Evolutionary conservation across 2,888 invertebrate genomes (phyloP).

Genomic region (Calameuta filiformis): DNA sequence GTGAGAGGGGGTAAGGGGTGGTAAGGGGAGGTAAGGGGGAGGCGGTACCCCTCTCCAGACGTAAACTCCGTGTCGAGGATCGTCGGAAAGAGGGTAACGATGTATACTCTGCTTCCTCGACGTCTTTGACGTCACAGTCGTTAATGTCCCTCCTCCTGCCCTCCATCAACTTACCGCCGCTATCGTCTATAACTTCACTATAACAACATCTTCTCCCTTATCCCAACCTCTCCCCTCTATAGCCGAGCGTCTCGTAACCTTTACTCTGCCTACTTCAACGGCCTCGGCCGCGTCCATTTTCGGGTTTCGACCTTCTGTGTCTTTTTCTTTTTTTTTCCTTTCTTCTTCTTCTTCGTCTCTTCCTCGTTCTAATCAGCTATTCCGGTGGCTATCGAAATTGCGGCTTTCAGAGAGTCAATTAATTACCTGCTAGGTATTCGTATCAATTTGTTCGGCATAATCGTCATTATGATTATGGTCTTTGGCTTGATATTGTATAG

Average conservation of each 20-base stretch:
- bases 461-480: neutral
- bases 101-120: conserved; percentile 16
- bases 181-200: conserved; percentile 1
- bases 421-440: neutral
- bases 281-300: neutral
- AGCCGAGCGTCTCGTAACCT: neutral
- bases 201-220: conserved; percentile 6
- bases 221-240: neutral
- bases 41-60: conserved; percentile 11
- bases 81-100: conserved; percentile 20
- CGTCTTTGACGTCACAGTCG: conserved; percentile 23
- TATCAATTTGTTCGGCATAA: neutral
- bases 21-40: neutral
- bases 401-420: neutral
- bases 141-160: conserved; percentile 14
- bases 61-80: conserved; percentile 16
- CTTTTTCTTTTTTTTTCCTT: neutral
- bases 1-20: neutral
- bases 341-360: neutral
- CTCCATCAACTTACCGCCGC: conserved; percentile 13
- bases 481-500: neutral
- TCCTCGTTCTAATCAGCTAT: neutral
- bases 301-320: neutral
- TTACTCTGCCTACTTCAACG: neutral
- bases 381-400: neutral